Evolutionary conservation across 2,888 invertebrate species (phyloP).

Genomic region (Eupithecia insigniata): DNA sequence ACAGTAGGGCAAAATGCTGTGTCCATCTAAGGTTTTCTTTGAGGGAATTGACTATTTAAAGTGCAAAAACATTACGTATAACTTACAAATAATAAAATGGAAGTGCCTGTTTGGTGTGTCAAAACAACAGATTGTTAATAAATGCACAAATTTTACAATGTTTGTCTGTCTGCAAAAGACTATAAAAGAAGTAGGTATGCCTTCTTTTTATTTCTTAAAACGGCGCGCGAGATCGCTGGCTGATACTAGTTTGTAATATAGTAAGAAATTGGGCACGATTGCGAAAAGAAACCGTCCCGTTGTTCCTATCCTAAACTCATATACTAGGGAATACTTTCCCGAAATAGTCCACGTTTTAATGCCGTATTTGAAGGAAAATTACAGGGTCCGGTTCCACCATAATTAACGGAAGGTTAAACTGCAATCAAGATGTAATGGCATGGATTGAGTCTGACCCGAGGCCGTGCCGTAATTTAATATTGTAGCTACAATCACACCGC

Average conservation of each 20-base stretch:
- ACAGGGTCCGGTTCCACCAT: conserved; percentile 52
- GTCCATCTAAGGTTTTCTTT: neutral
- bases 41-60: neutral
- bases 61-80: no score
- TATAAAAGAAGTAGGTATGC: no score
- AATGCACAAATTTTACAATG: neutral
- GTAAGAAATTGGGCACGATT: neutral
- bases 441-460: conserved; percentile 63
- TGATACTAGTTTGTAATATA: neutral
- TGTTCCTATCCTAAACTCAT: neutral
- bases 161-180: no score
- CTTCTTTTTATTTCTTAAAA: neutral
- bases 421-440: conserved; percentile 72
- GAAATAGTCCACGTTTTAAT: neutral
- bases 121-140: neutral
- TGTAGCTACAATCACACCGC: conserved; percentile 58
- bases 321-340: neutral
- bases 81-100: neutral
- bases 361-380: conserved; percentile 35
- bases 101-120: no score
- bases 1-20: neutral
- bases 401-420: conserved; percentile 70
- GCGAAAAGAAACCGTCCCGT: neutral
- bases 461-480: conserved; percentile 62
- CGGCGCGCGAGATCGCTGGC: neutral